Evolutionary conservation across 2,113 vertebrate species (phyloP).

Genomic region (Condylura cristata): DNA sequence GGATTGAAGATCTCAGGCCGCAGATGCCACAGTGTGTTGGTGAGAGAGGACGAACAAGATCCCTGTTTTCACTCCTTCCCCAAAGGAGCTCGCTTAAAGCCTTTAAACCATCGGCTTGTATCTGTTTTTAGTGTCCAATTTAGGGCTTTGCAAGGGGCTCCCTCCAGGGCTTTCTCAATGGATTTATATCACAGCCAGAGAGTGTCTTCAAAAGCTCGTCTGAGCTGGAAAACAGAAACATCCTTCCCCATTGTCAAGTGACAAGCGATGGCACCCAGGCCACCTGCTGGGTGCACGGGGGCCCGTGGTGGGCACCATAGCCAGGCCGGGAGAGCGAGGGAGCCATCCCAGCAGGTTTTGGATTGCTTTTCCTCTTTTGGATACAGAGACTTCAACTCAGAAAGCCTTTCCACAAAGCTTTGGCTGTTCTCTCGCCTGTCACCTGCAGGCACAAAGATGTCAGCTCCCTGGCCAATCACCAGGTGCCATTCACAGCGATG

Average conservation of each 20-base stretch:
- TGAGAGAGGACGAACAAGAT: conserved; percentile 62
- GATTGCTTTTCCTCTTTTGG: background rate
- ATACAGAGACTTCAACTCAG: background rate
- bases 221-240: conserved; percentile 69
- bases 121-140: conserved; percentile 87
- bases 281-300: background rate
- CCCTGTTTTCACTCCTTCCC: conserved; percentile 71
- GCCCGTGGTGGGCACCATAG: background rate
- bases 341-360: background rate
- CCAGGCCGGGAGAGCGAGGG: background rate
- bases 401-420: conserved; percentile 57
- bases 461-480: conserved; percentile 48
- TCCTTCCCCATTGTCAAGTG: conserved; percentile 65
- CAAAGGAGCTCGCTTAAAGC: conserved; percentile 80
- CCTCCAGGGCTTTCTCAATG: conserved; percentile 77
- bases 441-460: conserved; percentile 53
- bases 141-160: conserved; percentile 81
- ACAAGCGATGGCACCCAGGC: conserved; percentile 41
- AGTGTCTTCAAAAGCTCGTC: conserved; percentile 50
- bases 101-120: conserved; percentile 85
- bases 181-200: conserved; percentile 78
- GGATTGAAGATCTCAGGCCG: no score
- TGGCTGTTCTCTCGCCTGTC: conserved; percentile 53
- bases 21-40: conserved; percentile 35
- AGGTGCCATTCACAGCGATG: conserved; percentile 18